Evolutionary conservation across 1,140 invertebrate species (phyloP).

Genomic region (Drosophila baimaii): DNA sequence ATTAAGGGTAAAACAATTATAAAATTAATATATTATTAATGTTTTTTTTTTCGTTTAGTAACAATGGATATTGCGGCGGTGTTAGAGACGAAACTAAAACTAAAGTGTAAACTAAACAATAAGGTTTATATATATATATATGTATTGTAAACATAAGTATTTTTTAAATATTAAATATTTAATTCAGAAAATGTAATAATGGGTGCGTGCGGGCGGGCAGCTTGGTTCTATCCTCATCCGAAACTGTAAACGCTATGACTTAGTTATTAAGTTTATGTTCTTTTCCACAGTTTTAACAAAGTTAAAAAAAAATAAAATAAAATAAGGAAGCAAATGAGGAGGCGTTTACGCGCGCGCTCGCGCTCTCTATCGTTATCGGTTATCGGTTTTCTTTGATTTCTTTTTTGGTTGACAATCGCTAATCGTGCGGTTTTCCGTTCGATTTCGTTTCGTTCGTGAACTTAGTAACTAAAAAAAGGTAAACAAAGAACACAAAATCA

Average conservation of each 20-base stretch:
- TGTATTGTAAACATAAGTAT: not conserved
- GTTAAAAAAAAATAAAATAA: constrained; percentile 12
- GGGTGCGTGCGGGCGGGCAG: constrained; percentile 18
- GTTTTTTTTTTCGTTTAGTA: constrained; percentile 31
- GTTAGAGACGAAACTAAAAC: constrained; percentile 41
- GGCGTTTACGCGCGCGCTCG: too few relatives aligned
- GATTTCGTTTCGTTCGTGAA: constrained; percentile 48
- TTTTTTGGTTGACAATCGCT: constrained; percentile 7
- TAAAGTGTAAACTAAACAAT: constrained; percentile 30
- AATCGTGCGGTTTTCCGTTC: constrained; percentile 33
- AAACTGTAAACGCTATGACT: constrained; percentile 74
- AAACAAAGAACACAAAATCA: constrained; percentile 60
- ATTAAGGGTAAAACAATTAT: constrained; percentile 55
- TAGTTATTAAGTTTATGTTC: constrained; percentile 67
- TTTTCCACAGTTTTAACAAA: constrained; percentile 53
- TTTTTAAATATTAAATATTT: constrained; percentile 33
- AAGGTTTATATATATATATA: constrained; percentile 1
- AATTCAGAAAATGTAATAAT: constrained; percentile 44
- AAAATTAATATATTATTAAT: constrained; percentile 52
- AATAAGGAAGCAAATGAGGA: constrained; percentile 9
- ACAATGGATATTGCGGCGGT: constrained; percentile 46
- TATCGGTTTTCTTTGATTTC: too few relatives aligned
- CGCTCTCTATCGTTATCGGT: constrained; percentile 11
- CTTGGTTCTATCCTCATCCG: constrained; percentile 4
- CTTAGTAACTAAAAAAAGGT: constrained; percentile 67